phyloP scores from a whole-genome alignment of 2,888 invertebrate species.

The Agrochola litura region DNA sequence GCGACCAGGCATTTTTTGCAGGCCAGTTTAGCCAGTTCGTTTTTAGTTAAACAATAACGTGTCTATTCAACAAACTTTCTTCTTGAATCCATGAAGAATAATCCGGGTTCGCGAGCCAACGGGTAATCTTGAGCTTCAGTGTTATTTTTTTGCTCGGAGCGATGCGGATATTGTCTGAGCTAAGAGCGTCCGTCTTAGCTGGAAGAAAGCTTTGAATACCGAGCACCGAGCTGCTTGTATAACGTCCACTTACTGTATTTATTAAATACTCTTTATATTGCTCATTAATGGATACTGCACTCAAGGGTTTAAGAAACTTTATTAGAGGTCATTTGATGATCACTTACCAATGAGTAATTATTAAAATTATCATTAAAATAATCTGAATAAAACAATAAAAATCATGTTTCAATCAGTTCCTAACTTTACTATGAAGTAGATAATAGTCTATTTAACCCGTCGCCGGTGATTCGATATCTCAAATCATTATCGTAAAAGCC shows the following conservation, averaged over 20 bases:
- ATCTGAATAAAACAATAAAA: constrained; percentile 19
- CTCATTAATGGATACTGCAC: constrained; percentile 17
- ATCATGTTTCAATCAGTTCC: constrained; percentile 36
- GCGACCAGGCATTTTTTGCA: no score
- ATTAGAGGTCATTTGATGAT: background rate
- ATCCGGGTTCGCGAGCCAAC: constrained; percentile 43
- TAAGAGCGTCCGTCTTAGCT: constrained; percentile 70
- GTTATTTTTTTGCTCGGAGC: constrained; percentile 70
- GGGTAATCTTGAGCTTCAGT: constrained; percentile 70
- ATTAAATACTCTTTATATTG: constrained; percentile 47
- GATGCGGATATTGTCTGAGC: constrained; percentile 76
- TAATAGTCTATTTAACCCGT: constrained; percentile 59
- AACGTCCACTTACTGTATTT: constrained; percentile 57
- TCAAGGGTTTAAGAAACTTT: background rate
- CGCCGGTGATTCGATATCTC: constrained; percentile 76
- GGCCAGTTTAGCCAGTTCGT: background rate
- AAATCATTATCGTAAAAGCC: constrained; percentile 83
- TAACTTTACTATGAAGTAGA: constrained; percentile 38
- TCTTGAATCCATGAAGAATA: constrained; percentile 57
- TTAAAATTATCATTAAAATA: no score
- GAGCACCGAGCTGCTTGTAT: constrained; percentile 40
- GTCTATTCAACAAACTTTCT: constrained; percentile 32
- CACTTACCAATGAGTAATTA: background rate
- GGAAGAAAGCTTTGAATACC: constrained; percentile 72
- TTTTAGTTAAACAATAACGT: background rate